Percentiles rank a stretch among this genome's conserved stretches.
These are phyloP conservation scores for Diabrotica virgifera DNA, from an alignment of 1,140 invertebrate genomes.

Conservation along the genomic window DNA sequence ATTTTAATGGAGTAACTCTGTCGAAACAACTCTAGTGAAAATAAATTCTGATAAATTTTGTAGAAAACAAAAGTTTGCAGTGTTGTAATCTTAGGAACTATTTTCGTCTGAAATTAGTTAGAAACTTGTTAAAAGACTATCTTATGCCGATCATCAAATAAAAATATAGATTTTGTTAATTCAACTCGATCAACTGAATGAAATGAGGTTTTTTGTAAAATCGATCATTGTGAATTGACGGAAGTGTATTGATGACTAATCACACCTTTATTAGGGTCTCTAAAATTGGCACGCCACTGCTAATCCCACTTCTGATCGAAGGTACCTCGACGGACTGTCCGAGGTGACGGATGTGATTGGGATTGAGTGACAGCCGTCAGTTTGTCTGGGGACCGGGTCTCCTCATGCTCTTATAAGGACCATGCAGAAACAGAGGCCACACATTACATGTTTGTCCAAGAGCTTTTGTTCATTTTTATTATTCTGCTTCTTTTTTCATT, in stretches of 20 bases:
- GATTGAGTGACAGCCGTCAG: slow-evolving; percentile 10
- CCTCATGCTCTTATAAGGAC: slow-evolving; percentile 10
- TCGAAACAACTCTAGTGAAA: too few species aligned
- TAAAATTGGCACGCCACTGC: slow-evolving; percentile 4
- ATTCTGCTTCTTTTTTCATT: neutral
- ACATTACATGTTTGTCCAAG: slow-evolving; percentile 8
- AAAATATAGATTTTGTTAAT: too few species aligned
- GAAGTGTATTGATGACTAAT: neutral
- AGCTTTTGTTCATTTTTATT: slow-evolving; percentile 1
- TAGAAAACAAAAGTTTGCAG: too few species aligned
- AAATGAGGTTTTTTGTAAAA: too few species aligned
- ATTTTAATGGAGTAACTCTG: too few species aligned
- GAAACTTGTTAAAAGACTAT: too few species aligned
- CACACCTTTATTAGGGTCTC: neutral
- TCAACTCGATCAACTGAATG: too few species aligned
- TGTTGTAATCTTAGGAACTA: too few species aligned
- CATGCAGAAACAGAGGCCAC: slow-evolving; percentile 4
- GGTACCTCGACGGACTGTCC: neutral
- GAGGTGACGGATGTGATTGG: slow-evolving; percentile 12
- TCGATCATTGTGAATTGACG: too few species aligned
- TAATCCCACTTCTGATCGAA: slow-evolving; percentile 3
- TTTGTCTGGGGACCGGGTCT: slow-evolving; percentile 8
- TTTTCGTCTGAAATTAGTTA: too few species aligned
- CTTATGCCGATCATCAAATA: too few species aligned
- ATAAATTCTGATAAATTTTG: too few species aligned